phyloP scores from a whole-genome alignment of 2,113 vertebrate species.

The Gulo gulo region DNA sequence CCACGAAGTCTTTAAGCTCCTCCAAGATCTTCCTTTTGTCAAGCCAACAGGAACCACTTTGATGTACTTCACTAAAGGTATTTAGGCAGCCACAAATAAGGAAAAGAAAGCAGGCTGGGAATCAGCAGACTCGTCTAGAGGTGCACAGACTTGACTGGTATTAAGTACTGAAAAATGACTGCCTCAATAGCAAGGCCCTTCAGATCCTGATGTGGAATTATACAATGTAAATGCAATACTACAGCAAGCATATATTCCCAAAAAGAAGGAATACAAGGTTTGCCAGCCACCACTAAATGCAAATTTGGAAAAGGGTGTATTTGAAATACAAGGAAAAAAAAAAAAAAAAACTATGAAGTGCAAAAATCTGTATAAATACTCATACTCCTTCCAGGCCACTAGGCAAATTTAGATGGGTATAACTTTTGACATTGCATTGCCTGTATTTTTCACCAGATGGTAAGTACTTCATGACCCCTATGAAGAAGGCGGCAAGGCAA shows the following conservation, averaged over 20 bases:
- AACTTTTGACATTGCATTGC: background rate
- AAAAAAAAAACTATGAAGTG: background rate
- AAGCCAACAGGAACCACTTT: background rate
- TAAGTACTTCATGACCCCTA: background rate
- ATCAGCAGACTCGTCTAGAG: background rate
- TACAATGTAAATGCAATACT: background rate
- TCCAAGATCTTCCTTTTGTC: background rate
- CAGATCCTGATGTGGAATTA: background rate
- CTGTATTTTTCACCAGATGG: background rate
- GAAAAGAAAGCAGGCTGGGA: background rate
- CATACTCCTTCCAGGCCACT: background rate
- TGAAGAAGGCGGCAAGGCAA: background rate
- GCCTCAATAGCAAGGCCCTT: background rate
- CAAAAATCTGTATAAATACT: background rate
- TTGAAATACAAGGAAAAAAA: background rate
- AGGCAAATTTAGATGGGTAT: background rate
- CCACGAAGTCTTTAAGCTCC: background rate
- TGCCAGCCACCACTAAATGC: background rate
- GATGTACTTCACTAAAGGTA: background rate
- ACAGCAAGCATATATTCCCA: background rate
- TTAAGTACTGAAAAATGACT: background rate
- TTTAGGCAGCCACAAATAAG: background rate
- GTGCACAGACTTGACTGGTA: background rate
- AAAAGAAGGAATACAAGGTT: background rate
- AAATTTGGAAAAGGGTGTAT: background rate